Conservation (phyloP, 1,140 invertebrate genomes). For the Drosophila sulfurigaster region DNA sequence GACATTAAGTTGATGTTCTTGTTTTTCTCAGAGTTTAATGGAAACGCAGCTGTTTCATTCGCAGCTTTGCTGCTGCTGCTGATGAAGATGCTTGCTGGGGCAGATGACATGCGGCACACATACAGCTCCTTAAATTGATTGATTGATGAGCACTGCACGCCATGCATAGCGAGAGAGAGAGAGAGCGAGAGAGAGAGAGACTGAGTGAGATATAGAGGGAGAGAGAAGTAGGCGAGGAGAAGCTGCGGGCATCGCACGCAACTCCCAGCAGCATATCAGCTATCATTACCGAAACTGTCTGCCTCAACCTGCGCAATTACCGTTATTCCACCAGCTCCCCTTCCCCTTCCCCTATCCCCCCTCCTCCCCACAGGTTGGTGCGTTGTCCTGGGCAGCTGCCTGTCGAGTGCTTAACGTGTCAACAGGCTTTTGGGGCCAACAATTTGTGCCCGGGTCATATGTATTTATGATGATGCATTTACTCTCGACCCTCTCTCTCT, state of each 20-base stretch:
- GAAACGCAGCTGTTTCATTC: slow-evolving; percentile 10
- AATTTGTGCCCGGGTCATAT: slow-evolving; percentile 34
- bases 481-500: slow-evolving; percentile 4
- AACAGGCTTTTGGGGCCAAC: slow-evolving; percentile 31
- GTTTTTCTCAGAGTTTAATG: slow-evolving; percentile 4
- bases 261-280: slow-evolving; percentile 28
- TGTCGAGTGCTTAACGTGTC: slow-evolving; percentile 46
- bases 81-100: slow-evolving; percentile 4
- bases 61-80: background rate
- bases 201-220: background rate
- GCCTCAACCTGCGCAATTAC: slow-evolving; percentile 11
- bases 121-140: slow-evolving; percentile 30
- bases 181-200: background rate
- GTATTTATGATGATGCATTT: slow-evolving; percentile 51
- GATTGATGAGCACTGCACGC: slow-evolving; percentile 24
- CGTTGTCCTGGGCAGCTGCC: background rate
- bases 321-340: too few species aligned
- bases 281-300: slow-evolving; percentile 33
- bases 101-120: slow-evolving; percentile 5
- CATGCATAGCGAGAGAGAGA: background rate
- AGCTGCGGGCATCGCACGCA: slow-evolving; percentile 4
- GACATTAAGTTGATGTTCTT: background rate
- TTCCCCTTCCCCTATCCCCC: too few species aligned
- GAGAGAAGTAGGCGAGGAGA: background rate
- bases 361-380: too few species aligned